Evolutionary conservation across 1,140 invertebrate genomes (phyloP), one percentile per base, ranked within the genome.

Genomic region (Atta colombica): DNA sequence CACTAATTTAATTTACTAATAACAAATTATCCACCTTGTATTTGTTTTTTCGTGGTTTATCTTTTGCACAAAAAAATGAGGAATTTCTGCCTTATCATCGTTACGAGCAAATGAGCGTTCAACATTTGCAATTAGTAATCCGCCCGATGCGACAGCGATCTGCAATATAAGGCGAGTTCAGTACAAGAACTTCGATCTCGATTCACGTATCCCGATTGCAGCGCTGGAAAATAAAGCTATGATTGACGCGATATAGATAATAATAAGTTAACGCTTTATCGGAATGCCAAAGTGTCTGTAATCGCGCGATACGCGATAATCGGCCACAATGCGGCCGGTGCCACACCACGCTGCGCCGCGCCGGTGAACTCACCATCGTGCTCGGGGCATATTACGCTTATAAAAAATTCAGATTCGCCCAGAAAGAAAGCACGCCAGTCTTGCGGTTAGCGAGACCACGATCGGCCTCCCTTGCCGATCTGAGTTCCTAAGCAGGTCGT

Each of bases 171-270:
- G 10, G 55, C 12, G 21, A 49, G 53, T n/a, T 8, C 8, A 31
- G 14, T 45, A 49, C n/a, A n/a, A 21, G 3, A 55, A 51, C 3
- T 39, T 69, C 55, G 35, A 28, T 39, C 45, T 53, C 69, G 21
- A 21, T 49, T 28, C 75, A 55, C 45, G 28, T 68, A 51, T 78
- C 6, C 21, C 49, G 31, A 71, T 69, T 58, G n/a, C 66, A 35
- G 2, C 25, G 28, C 39, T 25, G 74, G n/a, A 75, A 60, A 89
- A 80, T 78, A 55, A 68, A 72, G 55, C 75, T 60, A 35, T 74
- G 88, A 89, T 89, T 69, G 69, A 66, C 35, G 77, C 87, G 87
- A 77, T 84, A 82, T 39, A 84, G 69, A 74, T 88, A 81, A 78
- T 75, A 72, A 61, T n/a, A 55, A 61, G 49, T 25, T 18, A 39